Base-by-base conservation (phyloP, 2,113 vertebrate genomes). In the Prunella fulvescens region DNA sequence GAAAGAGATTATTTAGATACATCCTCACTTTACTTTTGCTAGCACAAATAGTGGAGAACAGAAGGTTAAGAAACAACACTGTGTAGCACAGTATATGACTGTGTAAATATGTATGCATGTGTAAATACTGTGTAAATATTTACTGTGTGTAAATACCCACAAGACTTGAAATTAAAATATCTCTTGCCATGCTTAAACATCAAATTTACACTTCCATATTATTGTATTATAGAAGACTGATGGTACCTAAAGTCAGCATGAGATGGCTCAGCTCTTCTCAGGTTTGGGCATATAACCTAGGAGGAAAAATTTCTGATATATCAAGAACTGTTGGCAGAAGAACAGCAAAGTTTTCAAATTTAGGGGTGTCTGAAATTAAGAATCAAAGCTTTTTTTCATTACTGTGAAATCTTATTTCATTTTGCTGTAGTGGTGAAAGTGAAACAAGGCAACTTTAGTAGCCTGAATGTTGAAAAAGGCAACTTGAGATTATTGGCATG, bases 401-500 rank as follows among this genome's bases (percentile, higher is more conserved):
- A 16, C 6, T 56, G 19, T 72, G 77, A 87, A 73, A 53, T 58
- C 69, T 74, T 83, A 31, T 56, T 89, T 92, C 6, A 42, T 85
- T 87, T 81, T 92, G 5, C 11, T 76, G 7, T 39, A 50, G 20
- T n/a, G 28, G 29, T 19, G 87, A 58, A 85, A 88, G 74, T 0
- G 11, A 28, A 44, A 84, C 22, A 83, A 88, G 71, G 26, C 37
- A 60, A 51, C 28, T 58, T 73, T 11, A 86, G 35, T 37, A 80
- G 11, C 31, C 51, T 77, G 42, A 73, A 91, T 44, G 47, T 62
- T 83, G 42, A 86, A 93, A 84, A 90, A 88, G 51, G 40, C 50
- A 76, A 88, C 64, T 90, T 90, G 51, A 82, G 72, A 94, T 86
- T 92, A 88, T 81, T 90, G 87, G 85, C 79, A 60, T 28, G 60